phyloP scores from a whole-genome alignment of 1,140 invertebrate genomes.

The Meloidogyne hapla region DNA sequence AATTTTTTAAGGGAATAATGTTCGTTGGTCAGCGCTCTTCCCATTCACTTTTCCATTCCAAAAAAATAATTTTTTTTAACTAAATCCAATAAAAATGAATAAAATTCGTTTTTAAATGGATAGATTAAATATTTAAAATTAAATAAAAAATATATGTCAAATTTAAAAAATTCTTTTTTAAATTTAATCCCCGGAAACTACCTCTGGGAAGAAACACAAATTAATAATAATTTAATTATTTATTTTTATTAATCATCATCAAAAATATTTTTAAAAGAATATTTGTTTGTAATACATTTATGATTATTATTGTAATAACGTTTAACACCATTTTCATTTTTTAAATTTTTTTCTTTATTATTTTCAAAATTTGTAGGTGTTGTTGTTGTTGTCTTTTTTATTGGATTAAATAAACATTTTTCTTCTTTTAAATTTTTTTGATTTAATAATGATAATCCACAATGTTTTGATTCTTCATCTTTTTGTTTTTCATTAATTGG shows the following conservation, averaged over 20 bases:
- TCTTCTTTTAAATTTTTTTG: neutral
- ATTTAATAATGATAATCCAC: neutral
- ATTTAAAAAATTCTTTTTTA: too few relatives aligned
- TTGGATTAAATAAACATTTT: neutral
- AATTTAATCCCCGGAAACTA: too few relatives aligned
- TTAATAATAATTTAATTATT: neutral
- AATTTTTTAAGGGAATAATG: neutral
- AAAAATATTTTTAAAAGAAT: conserved; percentile 2
- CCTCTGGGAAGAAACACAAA: neutral
- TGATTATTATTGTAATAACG: neutral
- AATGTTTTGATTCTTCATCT: neutral
- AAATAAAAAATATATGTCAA: too few relatives aligned
- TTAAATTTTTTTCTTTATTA: neutral
- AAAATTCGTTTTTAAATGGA: too few relatives aligned
- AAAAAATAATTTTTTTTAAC: too few relatives aligned
- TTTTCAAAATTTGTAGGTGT: neutral
- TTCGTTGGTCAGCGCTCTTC: neutral
- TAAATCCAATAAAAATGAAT: too few relatives aligned
- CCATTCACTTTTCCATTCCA: neutral
- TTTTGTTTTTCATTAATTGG: neutral
- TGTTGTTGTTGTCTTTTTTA: neutral
- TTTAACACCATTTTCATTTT: neutral
- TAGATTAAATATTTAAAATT: too few relatives aligned
- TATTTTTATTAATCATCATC: neutral
- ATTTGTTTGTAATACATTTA: neutral